phyloP scores from a whole-genome alignment of 2,888 invertebrate species.

The Euplagia quadripunctaria region DNA sequence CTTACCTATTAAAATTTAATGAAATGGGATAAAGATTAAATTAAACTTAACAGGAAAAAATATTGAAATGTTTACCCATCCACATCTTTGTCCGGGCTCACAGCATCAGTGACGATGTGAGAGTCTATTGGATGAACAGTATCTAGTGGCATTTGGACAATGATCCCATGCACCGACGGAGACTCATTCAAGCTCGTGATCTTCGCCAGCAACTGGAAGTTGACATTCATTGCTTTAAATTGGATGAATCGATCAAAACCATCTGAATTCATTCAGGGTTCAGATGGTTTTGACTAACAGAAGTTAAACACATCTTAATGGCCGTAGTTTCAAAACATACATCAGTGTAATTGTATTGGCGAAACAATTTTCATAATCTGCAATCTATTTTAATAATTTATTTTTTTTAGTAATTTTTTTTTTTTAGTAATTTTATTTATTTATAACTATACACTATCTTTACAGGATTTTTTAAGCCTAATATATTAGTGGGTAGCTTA shows the following conservation, averaged over 20 bases:
- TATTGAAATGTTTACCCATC: conserved; percentile 91
- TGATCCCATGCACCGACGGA: conserved; percentile 96
- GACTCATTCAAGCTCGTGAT: conserved; percentile 94
- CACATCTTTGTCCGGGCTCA: conserved; percentile 96
- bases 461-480: too few relatives aligned
- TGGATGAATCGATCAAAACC: not conserved
- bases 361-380: not conserved
- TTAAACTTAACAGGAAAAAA: not conserved
- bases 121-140: conserved; percentile 93
- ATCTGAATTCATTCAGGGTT: not conserved
- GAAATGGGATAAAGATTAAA: too few relatives aligned
- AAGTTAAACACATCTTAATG: not conserved
- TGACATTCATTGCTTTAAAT: not conserved
- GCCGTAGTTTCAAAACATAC: not conserved
- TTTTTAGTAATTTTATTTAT: too few relatives aligned
- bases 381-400: too few relatives aligned
- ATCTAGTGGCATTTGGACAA: conserved; percentile 98
- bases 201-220: conserved; percentile 89
- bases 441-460: too few relatives aligned
- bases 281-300: not conserved
- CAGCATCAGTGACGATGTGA: conserved; percentile 94
- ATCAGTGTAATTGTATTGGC: not conserved
- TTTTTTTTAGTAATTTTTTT: too few relatives aligned
- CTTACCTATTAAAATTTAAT: too few relatives aligned
- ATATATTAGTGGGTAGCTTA: too few relatives aligned